Percentiles rank a stretch among this genome's conserved stretches.
Conservation (phyloP, 1,140 invertebrate species). For the Venturia canescens region DNA sequence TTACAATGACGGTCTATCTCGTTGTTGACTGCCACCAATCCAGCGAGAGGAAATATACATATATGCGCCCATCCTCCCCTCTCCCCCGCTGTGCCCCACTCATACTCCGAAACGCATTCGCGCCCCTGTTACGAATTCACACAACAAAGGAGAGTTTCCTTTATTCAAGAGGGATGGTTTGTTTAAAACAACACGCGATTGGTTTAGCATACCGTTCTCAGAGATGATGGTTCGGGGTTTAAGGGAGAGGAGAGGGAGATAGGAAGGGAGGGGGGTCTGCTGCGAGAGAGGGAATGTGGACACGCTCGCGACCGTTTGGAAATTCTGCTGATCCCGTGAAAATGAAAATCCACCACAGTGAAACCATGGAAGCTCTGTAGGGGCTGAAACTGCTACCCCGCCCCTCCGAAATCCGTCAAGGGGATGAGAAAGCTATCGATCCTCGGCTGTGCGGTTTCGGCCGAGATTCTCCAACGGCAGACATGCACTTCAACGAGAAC, state of each 20-base stretch:
- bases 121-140: not conserved
- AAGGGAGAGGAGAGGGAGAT: not conserved
- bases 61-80: not conserved
- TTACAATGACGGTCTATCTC: constrained; percentile 13
- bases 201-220: constrained; percentile 24
- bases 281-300: not conserved
- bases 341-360: constrained; percentile 44
- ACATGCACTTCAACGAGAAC: too few relatives aligned
- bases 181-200: constrained; percentile 41
- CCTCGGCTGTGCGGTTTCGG: constrained; percentile 29
- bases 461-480: constrained; percentile 21
- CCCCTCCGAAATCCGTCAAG: not conserved
- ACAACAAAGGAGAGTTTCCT: constrained; percentile 38
- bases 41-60: not conserved
- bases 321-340: constrained; percentile 43
- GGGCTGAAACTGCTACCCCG: not conserved
- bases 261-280: not conserved
- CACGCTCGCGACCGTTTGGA: constrained; percentile 3
- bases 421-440: constrained; percentile 33
- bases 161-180: constrained; percentile 41
- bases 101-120: not conserved
- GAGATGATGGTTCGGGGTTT: not conserved
- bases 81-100: not conserved
- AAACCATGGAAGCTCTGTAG: constrained; percentile 15
- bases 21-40: constrained; percentile 4